Base-by-base conservation (phyloP, 1,140 invertebrate species). In the Planococcus citri region DNA sequence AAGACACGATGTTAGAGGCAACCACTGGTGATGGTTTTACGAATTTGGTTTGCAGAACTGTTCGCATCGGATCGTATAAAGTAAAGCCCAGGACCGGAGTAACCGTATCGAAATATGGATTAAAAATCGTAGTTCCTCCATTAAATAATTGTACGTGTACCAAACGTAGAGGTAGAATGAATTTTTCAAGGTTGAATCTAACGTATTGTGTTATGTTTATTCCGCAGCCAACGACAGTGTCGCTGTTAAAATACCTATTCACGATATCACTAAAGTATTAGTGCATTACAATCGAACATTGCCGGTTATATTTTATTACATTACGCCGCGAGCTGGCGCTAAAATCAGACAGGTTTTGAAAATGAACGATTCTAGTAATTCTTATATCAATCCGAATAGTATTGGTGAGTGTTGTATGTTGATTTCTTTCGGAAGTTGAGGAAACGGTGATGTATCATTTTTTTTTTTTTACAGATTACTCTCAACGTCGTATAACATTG, bases 271-370 rank as follows among this genome's bases (percentile, higher is more conserved):
- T 1, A 88, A 86, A 79, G 82, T 89, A 70, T 79, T 90, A 72
- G 83, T 85, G 67, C 87, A 90, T 80, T 88, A 90, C 79, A 84
- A 86, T 6, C 87, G 86, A 75, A 76, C 78, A 9, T 80, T 89
- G 75, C 87, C 89, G 1, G 85, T 92, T 1, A 78, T 94, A 69
- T 92, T 92, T 79, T 83, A 92, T 74, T 89, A 91, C 74, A 84
- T 87, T 25, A 84, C 83, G 69, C 81, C 81, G 41, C 80, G 77
- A 37, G 86, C 84, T 76, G 89, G 85, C 29, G 79, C 77, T n/a
- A 83, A 81, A 74, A 85, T 93, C 71, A 81, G 90, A 71, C 83
- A 84, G 75, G 75, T 82, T n/a, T 81, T 94, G 68, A 83, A 84
- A 57, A 87, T 91, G 87, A 78, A 80, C 76, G 80, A 78, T 75